These are phyloP conservation scores for Spodoptera littoralis DNA, from an alignment of 2,888 invertebrate species.

Conservation along the genomic window DNA sequence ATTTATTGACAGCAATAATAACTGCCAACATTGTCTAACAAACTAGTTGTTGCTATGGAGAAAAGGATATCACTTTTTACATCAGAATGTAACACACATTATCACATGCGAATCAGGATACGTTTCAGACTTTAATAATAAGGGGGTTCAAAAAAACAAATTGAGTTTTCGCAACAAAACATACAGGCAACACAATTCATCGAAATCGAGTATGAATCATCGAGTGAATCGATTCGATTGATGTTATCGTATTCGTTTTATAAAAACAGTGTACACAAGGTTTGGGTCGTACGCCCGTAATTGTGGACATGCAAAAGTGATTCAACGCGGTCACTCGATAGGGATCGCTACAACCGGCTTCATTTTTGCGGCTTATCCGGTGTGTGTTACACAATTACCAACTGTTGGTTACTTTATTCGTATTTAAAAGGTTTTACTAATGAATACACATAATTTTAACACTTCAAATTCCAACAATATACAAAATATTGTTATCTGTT, in stretches of 20 bases:
- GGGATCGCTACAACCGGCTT: slow-evolving; percentile 68
- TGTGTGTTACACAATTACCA: slow-evolving; percentile 67
- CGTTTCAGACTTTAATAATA: slow-evolving; percentile 20
- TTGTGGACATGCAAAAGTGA: slow-evolving; percentile 69
- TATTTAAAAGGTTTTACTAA: slow-evolving; percentile 40
- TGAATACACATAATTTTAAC: slow-evolving; percentile 15
- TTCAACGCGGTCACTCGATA: slow-evolving; percentile 73
- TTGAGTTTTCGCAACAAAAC: slow-evolving; percentile 51
- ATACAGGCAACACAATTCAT: slow-evolving; percentile 58
- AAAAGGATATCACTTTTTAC: slow-evolving; percentile 36
- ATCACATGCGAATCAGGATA: slow-evolving; percentile 18
- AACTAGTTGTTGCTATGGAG: slow-evolving; percentile 34
- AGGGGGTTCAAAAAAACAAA: slow-evolving; percentile 42
- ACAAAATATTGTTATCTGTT: slow-evolving; percentile 15
- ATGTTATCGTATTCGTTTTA: slow-evolving; percentile 72
- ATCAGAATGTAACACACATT: slow-evolving; percentile 29
- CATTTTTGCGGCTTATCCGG: slow-evolving; percentile 74
- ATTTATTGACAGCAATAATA: slow-evolving; percentile 66
- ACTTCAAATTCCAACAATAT: not conserved
- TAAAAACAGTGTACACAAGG: slow-evolving; percentile 76
- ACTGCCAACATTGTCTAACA: slow-evolving; percentile 48
- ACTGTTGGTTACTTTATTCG: slow-evolving; percentile 50
- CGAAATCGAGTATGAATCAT: slow-evolving; percentile 77
- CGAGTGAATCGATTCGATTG: slow-evolving; percentile 71
- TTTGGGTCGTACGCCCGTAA: slow-evolving; percentile 62